Base-by-base conservation (phyloP, 2,113 vertebrate species). In the Caretta caretta region DNA sequence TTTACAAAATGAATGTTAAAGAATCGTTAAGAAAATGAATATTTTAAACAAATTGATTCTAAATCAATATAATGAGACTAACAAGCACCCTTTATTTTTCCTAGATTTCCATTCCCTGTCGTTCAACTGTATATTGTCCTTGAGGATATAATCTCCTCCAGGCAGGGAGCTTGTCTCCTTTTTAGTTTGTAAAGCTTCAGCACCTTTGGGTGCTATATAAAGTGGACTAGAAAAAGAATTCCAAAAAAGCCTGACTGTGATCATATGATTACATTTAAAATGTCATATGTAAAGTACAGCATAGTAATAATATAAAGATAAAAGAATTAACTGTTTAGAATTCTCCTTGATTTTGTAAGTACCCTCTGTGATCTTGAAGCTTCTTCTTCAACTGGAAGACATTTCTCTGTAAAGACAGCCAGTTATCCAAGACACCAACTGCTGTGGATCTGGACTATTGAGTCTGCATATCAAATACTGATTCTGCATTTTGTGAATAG, bases 401-500 rank as follows among this genome's bases (percentile, higher is more conserved):
- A 0, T 5, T 5, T 49, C 16, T 83, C 50, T 83, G 5, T 85
- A 83, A 75, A 91, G 86, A 83, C 48, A 79, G 54, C 7, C 27
- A 59, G 27, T 86, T 80, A n/a, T 89, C 14, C 48, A 76, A 48
- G 51, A 25, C 49, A 8, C 22, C 24, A 79, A 17, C 10, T n/a
- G 85, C 6, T 65, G 14, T 86, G 79, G 81, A 78, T 88, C 42
- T 92, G 87, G 53, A 48, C 62, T 90, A 1, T 54, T 76, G 29
- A 65, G 62, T 94, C 35, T 95, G 69, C 35, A 20, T 96, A 86
- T 95, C 89, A 87, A 93, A 89, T 92, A 62, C n/a, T 13, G 51
- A 51, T 87, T 94, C 54, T 90, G 90, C 76, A 19, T 92, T 88
- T 93, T 76, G 54, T 89, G 88, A 95, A 90, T 90, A 95, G 86